These are phyloP conservation scores for Leptopterna dolabrata DNA, from an alignment of 2,888 invertebrate genomes.

Conservation along the genomic window DNA sequence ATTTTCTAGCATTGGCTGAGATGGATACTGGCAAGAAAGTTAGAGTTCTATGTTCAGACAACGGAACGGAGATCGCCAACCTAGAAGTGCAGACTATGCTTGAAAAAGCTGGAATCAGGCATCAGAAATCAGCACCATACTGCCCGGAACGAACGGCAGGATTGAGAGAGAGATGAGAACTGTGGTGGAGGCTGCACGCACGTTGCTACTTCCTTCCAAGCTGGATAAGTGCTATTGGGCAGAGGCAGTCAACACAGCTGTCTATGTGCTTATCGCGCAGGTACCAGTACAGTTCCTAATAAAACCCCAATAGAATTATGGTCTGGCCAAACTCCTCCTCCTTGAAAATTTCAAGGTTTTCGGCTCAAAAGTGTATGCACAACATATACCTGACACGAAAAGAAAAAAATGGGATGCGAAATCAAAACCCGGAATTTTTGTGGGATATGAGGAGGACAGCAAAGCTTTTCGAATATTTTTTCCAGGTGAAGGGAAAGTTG, in stretches of 20 bases:
- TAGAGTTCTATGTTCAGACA: slow-evolving; percentile 5
- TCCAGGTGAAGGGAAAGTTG: no score
- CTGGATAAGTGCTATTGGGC: slow-evolving; percentile 40
- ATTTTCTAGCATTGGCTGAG: no score
- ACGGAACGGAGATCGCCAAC: slow-evolving; percentile 36
- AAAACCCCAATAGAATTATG: no score
- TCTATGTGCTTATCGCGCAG: slow-evolving; percentile 30
- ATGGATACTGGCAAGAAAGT: no score
- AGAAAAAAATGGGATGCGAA: slow-evolving; percentile 44
- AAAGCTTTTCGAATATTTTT: no score
- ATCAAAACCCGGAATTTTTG: slow-evolving; percentile 40
- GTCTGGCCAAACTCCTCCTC: no score
- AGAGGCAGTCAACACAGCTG: no score
- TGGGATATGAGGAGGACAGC: no score
- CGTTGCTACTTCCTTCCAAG: not conserved
- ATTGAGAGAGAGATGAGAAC: slow-evolving; percentile 48
- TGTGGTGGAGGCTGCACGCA: slow-evolving; percentile 37
- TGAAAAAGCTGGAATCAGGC: slow-evolving; percentile 2
- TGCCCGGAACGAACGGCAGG: slow-evolving; percentile 36
- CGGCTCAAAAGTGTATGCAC: slow-evolving; percentile 20
- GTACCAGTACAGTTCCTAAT: no score
- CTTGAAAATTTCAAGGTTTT: slow-evolving; percentile 15
- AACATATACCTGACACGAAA: slow-evolving; percentile 34
- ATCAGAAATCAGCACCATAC: slow-evolving; percentile 15
- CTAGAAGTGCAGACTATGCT: not conserved